phyloP scores from a whole-genome alignment of 2,113 vertebrate genomes.

The Anoura caudifer region DNA sequence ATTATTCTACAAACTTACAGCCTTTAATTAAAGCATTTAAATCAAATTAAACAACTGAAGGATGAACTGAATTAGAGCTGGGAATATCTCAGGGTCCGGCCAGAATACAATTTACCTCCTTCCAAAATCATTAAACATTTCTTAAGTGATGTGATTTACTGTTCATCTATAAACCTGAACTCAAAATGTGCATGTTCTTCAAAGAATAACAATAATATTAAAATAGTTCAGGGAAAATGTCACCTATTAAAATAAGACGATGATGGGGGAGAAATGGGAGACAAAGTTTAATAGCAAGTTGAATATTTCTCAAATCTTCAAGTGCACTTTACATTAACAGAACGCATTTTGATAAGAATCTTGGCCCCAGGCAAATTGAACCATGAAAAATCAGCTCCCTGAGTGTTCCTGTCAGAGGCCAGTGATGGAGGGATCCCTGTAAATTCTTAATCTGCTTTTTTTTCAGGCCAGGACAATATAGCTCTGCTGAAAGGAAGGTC shows the following conservation, averaged over 20 bases:
- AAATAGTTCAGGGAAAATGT: slow-evolving; percentile 60
- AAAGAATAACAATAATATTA: slow-evolving; percentile 53
- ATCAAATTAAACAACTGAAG: slow-evolving; percentile 69
- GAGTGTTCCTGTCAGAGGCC: slow-evolving; percentile 85
- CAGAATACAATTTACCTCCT: slow-evolving; percentile 69
- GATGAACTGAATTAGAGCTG: slow-evolving; percentile 60
- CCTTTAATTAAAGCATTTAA: slow-evolving; percentile 61
- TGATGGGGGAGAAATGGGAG: not conserved
- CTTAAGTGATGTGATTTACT: slow-evolving; percentile 77
- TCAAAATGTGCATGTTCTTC: slow-evolving; percentile 69
- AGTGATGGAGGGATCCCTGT: slow-evolving; percentile 89
- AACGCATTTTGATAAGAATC: slow-evolving; percentile 84
- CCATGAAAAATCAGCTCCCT: slow-evolving; percentile 88
- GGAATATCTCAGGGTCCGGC: slow-evolving; percentile 72
- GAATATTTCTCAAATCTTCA: slow-evolving; percentile 73
- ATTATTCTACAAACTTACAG: slow-evolving; percentile 40
- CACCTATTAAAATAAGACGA: slow-evolving; percentile 68
- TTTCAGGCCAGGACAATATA: slow-evolving; percentile 86
- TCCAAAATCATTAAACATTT: slow-evolving; percentile 78
- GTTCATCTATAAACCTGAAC: slow-evolving; percentile 70
- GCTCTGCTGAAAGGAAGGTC: slow-evolving; percentile 88
- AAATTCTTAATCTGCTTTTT: slow-evolving; percentile 93
- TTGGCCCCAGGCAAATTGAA: slow-evolving; percentile 84
- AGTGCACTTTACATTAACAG: slow-evolving; percentile 79
- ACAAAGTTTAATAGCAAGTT: slow-evolving; percentile 61